These are phyloP conservation scores for Condylura cristata DNA, from an alignment of 2,113 vertebrate genomes.

Conservation along the genomic window DNA sequence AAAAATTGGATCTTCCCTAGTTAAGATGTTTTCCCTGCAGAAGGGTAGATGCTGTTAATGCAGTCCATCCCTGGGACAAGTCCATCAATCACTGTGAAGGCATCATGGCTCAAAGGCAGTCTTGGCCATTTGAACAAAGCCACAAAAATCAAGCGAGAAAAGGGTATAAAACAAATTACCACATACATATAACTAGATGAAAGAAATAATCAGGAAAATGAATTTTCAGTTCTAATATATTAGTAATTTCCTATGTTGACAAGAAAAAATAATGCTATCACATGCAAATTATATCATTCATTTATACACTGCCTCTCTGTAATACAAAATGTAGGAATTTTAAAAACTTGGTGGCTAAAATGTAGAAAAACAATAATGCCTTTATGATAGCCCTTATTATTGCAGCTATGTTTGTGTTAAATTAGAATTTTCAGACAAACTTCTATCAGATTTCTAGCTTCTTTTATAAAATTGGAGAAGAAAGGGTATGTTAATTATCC, in stretches of 20 bases:
- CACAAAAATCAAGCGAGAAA: slow-evolving; percentile 28
- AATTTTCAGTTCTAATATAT: slow-evolving; percentile 9
- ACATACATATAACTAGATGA: slow-evolving; percentile 2
- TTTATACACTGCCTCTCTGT: neutral
- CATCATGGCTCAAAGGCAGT: neutral
- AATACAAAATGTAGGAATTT: neutral
- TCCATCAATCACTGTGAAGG: slow-evolving; percentile 60
- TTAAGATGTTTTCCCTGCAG: slow-evolving; percentile 53
- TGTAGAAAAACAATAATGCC: neutral
- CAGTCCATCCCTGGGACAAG: neutral
- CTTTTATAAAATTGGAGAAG: neutral
- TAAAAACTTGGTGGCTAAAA: neutral
- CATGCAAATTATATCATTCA: slow-evolving; percentile 3
- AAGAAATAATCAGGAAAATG: slow-evolving; percentile 33
- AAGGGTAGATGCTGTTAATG: slow-evolving; percentile 42
- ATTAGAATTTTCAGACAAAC: slow-evolving; percentile 6
- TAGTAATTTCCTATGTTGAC: neutral
- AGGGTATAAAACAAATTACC: neutral
- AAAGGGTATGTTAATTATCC: neutral
- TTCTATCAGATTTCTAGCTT: neutral
- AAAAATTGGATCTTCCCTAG: slow-evolving; percentile 61
- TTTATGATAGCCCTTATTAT: slow-evolving; percentile 19
- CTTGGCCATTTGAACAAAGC: slow-evolving; percentile 44
- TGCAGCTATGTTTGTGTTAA: neutral
- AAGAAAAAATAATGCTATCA: neutral